These are phyloP conservation scores for Mirza zaza DNA, from an alignment of 2,113 vertebrate genomes.

Conservation along the genomic window DNA sequence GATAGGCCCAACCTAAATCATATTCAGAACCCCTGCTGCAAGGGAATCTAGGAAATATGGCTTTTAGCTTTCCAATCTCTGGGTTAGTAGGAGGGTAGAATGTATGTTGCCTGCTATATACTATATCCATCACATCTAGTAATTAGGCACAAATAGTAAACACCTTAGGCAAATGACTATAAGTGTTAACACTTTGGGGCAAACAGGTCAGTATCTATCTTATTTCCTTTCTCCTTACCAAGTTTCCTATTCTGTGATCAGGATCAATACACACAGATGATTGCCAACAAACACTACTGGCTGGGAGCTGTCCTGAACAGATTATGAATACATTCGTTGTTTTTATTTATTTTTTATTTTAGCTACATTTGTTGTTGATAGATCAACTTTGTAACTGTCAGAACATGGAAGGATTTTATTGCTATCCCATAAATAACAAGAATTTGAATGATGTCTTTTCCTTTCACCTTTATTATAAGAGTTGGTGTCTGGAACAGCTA, in stretches of 20 bases:
- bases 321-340: background rate
- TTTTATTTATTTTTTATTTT: too few relatives aligned
- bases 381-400: background rate
- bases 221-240: background rate
- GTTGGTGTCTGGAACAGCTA: background rate
- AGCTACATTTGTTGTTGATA: background rate
- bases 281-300: background rate
- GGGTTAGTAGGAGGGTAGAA: background rate
- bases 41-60: background rate
- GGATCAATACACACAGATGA: background rate
- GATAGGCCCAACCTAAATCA: background rate
- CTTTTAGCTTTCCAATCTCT: background rate
- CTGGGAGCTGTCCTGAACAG: background rate
- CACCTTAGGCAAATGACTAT: background rate
- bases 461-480: background rate
- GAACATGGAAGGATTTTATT: background rate
- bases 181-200: background rate
- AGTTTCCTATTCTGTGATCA: background rate
- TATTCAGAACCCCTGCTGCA: background rate
- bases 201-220: background rate
- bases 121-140: background rate
- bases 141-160: background rate
- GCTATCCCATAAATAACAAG: background rate
- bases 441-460: background rate
- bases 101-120: background rate